Evolutionary conservation across 92 coral and sea anemone genomes (phyloP).

Genomic region (Paragorgia papillata): DNA sequence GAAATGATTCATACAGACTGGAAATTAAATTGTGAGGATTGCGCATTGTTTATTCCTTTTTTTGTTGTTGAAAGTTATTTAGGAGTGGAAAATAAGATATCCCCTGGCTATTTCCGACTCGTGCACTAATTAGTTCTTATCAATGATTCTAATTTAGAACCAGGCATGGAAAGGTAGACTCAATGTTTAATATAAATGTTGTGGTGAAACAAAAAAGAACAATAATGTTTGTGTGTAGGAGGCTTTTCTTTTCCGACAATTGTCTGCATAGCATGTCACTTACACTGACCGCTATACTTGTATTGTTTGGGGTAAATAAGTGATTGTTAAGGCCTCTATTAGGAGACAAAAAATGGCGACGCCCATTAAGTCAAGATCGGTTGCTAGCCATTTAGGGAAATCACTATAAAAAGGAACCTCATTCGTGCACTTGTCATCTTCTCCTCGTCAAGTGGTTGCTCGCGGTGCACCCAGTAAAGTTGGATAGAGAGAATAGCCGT

Average conservation of each 20-base stretch:
- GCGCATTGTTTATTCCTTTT: too few species aligned
- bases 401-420: conserved; percentile 27
- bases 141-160: conserved; percentile 32
- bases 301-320: conserved; percentile 24
- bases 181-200: conserved; percentile 40
- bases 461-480: neutral
- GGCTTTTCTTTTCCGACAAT: conserved; percentile 23
- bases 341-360: conserved; percentile 14
- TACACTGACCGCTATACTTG: conserved; percentile 33
- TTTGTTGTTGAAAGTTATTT: too few species aligned
- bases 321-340: conserved; percentile 27
- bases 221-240: conserved; percentile 30
- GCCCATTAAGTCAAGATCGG: conserved; percentile 32
- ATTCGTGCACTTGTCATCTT: neutral
- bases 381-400: conserved; percentile 48
- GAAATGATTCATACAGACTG: neutral
- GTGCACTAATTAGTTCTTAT: conserved; percentile 33
- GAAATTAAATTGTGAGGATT: neutral
- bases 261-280: conserved; percentile 35
- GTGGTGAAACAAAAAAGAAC: conserved; percentile 34
- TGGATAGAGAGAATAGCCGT: neutral
- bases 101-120: too few species aligned
- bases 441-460: neutral
- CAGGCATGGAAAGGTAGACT: conserved; percentile 28
- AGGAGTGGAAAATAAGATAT: conserved; percentile 11